Base-by-base conservation (phyloP, 2,888 invertebrate species). In the Tinea semifulvella region DNA sequence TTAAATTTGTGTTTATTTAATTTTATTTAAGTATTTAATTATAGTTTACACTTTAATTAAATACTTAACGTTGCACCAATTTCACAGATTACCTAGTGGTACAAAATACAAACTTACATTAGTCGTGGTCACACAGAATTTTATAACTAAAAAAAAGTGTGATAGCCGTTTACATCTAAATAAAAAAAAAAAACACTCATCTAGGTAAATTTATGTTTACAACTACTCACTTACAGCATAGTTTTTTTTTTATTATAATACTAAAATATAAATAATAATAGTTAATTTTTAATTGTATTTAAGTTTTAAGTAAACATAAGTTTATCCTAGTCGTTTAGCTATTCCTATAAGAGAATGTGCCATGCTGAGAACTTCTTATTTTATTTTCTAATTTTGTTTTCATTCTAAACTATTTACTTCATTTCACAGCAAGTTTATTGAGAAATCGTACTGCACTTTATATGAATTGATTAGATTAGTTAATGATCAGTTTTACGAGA, bases 301-400 rank as follows among this genome's bases (percentile, higher is more conserved):
- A 31, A 31, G n/a, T n/a, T 31, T 26, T 26, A 48, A 52, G 61
- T 65, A 62, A 72, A 72, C 70, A 54, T 65, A 68, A 73, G 68
- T 73, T 60, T 67, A 55, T 51, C 63, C 63, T 70, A 67, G 65
- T 66, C 54, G 57, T 56, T 65, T 73, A 76, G 75, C 72, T 73
- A 65, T 69, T 69, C 73, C 74, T 61, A 68, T 66, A 69, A 60
- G 77, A 75, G 80, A 80, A 80, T 80, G 80, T 79, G 80, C 79
- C 72, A 79, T 77, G 79, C 80, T 76, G 65, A 63, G 59, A 64
- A 71, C 70, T 76, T 76, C 76, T 76, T 72, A 66, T 69, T 76
- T 68, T 61, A 65, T 72, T 74, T 73, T 65, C 56, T 54, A 56
- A 65, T 65, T 62, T 72, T 71, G 65, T 68, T 77, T 76, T 70